phyloP scores from a whole-genome alignment of 2,888 invertebrate species.

The Noctua janthina region DNA sequence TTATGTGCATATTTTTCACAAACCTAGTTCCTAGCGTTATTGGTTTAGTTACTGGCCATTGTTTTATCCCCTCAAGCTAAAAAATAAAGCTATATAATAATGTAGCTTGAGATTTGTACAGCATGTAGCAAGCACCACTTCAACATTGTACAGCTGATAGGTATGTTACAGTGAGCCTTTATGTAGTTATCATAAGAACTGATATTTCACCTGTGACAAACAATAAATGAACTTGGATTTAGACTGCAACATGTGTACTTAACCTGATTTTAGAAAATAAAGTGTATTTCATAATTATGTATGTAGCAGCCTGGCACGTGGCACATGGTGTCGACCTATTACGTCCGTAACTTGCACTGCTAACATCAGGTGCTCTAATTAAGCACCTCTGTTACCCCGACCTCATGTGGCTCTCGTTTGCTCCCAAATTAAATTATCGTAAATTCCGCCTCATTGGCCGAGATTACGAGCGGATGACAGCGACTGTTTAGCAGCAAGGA shows the following conservation, averaged over 20 bases:
- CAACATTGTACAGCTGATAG: not conserved
- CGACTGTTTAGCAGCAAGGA: conserved; percentile 69
- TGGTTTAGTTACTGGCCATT: not conserved
- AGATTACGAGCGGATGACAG: conserved; percentile 69
- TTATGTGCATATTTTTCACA: not conserved
- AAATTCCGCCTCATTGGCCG: conserved; percentile 70
- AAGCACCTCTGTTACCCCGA: conserved; percentile 73
- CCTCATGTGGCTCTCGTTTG: conserved; percentile 61
- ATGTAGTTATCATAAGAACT: not conserved
- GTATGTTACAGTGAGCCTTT: no score
- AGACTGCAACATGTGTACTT: not conserved
- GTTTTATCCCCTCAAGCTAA: not conserved
- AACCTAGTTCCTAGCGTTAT: not conserved
- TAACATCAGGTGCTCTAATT: conserved; percentile 70
- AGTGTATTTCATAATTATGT: conserved; percentile 1
- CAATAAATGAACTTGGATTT: not conserved
- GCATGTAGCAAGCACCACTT: not conserved
- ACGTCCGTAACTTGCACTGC: conserved; percentile 64
- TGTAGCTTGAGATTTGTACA: not conserved
- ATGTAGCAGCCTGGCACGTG: conserved; percentile 16
- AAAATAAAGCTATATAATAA: not conserved
- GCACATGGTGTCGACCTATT: conserved; percentile 55
- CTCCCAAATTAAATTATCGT: conserved; percentile 75
- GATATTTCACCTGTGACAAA: not conserved
- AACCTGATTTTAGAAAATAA: conserved; percentile 17